phyloP scores from a whole-genome alignment of 2,797 vertebrate genomes.

The Alauda arvensis region DNA sequence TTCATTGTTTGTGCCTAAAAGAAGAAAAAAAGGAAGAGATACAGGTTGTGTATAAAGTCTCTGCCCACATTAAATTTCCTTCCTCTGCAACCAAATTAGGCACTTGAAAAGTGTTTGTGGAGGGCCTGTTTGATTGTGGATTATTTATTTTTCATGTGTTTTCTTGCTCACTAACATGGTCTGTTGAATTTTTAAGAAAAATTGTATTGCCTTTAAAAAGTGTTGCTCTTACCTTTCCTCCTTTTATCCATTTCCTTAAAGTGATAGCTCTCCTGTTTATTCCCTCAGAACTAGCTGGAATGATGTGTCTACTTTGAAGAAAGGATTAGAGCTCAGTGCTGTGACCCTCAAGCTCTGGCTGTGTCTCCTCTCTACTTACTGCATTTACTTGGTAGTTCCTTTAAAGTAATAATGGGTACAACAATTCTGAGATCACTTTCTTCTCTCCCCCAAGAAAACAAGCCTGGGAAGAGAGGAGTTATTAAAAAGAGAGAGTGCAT shows the following conservation, averaged over 20 bases:
- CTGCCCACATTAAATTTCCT: not conserved
- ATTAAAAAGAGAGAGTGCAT: not conserved
- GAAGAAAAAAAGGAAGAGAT: not conserved
- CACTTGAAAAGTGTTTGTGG: not conserved
- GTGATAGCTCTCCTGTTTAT: not conserved
- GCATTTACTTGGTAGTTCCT: not conserved
- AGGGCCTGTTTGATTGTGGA: not conserved
- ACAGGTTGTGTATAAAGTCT: not conserved
- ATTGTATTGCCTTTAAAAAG: not conserved
- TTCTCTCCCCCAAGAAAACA: not conserved
- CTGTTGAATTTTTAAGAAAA: not conserved
- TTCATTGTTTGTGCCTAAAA: not conserved
- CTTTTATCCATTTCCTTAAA: not conserved
- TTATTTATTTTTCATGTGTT: not conserved
- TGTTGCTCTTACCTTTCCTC: not conserved
- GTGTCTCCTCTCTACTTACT: not conserved
- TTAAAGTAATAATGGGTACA: slow-evolving; percentile 1
- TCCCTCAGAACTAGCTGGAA: not conserved
- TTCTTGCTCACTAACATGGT: not conserved
- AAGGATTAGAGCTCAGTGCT: not conserved
- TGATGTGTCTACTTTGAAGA: not conserved
- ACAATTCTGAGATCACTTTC: not conserved
- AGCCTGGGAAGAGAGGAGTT: not conserved
- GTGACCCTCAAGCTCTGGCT: not conserved
- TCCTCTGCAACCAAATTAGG: not conserved